Conservation (phyloP, 2,888 invertebrate genomes). For the Masnerella sp. region DNA sequence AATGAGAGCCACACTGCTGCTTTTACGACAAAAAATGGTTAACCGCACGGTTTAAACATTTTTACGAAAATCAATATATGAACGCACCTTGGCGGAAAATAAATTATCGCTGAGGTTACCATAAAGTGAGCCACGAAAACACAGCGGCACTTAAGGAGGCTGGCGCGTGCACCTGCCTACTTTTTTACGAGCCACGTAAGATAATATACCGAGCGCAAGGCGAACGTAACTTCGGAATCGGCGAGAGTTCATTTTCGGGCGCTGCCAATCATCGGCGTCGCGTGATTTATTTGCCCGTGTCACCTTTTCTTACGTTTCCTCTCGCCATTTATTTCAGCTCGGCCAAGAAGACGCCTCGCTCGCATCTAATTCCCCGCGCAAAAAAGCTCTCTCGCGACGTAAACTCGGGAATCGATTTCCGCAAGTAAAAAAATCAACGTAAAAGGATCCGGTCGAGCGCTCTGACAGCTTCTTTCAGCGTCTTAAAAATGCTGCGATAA, state of each 20-base stretch:
- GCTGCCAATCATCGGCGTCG: constrained; percentile 20
- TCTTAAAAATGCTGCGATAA: no score
- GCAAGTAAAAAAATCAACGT: constrained; percentile 24
- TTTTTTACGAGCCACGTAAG: constrained; percentile 48
- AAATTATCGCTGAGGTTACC: constrained; percentile 29
- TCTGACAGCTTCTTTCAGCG: constrained; percentile 22
- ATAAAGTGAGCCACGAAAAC: constrained; percentile 42
- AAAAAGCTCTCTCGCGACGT: constrained; percentile 22
- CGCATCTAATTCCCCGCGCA: constrained; percentile 28
- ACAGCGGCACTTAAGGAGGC: constrained; percentile 53
- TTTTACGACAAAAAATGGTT: no score
- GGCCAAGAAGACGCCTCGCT: constrained; percentile 20
- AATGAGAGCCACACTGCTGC: no score
- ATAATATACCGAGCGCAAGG: constrained; percentile 47
- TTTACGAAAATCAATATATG: no score
- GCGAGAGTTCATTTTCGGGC: background rate
- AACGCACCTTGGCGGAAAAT: constrained; percentile 6
- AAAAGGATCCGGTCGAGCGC: constrained; percentile 6
- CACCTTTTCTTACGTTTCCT: constrained; percentile 19
- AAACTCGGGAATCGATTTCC: constrained; percentile 43
- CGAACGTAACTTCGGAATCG: constrained; percentile 17
- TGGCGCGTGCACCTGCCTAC: constrained; percentile 51
- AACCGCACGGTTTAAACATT: no score
- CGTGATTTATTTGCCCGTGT: constrained; percentile 27
- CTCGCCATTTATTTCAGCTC: constrained; percentile 31